These are phyloP conservation scores for Dicrostonyx torquatus DNA, from an alignment of 2,797 vertebrate species.

Conservation along the genomic window DNA sequence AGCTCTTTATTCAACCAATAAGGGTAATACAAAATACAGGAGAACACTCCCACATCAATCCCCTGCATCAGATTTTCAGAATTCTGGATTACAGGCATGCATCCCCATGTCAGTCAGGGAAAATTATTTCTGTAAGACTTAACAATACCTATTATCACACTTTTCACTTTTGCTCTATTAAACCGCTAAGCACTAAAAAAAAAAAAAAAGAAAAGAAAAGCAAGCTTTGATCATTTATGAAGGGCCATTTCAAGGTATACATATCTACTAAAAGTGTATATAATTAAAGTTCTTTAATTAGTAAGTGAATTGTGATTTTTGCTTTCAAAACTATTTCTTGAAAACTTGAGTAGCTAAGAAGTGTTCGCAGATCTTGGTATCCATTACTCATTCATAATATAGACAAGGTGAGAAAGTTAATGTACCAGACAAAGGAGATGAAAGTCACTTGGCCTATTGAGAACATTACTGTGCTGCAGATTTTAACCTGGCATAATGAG, in stretches of 20 bases:
- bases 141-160: background rate
- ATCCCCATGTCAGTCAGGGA: background rate
- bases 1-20: too few relatives aligned
- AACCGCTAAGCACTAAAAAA: background rate
- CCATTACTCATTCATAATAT: conserved; percentile 25
- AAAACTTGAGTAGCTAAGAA: conserved; percentile 22
- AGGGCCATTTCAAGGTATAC: background rate
- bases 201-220: background rate
- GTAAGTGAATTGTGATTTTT: background rate
- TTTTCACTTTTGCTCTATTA: background rate
- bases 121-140: background rate
- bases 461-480: background rate
- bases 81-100: background rate
- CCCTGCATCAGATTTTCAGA: background rate
- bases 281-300: conserved; percentile 27
- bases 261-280: background rate
- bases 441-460: background rate
- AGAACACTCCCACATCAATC: too few relatives aligned
- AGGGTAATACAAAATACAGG: too few relatives aligned
- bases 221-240: background rate
- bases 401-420: conserved; percentile 1
- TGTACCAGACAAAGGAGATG: background rate
- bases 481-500: background rate
- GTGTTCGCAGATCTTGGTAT: conserved; percentile 19
- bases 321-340: background rate